Evolutionary conservation across 2,113 vertebrate genomes (phyloP), one percentile per base, ranked within the genome.

Genomic region (Dicrurus megarhynchus): DNA sequence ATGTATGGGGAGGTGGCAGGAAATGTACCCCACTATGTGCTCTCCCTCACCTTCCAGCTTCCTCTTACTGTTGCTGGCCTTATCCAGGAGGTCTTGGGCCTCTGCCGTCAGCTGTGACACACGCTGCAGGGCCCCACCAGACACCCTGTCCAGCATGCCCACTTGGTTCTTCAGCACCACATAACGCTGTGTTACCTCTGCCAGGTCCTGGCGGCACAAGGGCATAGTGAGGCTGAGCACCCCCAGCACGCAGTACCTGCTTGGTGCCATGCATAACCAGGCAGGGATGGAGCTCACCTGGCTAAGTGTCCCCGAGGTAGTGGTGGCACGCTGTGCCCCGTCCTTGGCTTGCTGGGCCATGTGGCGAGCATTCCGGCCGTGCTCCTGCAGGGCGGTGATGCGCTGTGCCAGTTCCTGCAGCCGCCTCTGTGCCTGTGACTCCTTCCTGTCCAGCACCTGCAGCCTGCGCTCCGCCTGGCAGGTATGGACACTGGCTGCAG

Each of bases 81-180:
- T 98, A 52, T 95, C 96, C 42, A 99, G 87, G 30, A 99, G 98
- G 15, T 97, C 95, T 69, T 93, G 96, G 15, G 98, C 98, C 69
- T 99, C 98, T 3, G 97, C 97, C 37, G 96, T 97, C 46, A 98
- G 97, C 24, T 75, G 93, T 1, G 80, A 94, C 39, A 97, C 97
- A 60, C 94, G 97, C 70, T 98, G 93, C 89, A 97, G 87, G 44
- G 98, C 57, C 6, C 55, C 89, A 8, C 87, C 70, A 32, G 97
- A 68, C 4, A 37, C 95, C 5, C 87, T 95, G 2, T 95, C 97
- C 24, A 98, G 94, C 17, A 84, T 79, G 4, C 94, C 87, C 78
- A 98, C 84, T 84, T 97, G 98, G 53, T 92, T 78, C 93, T 98
- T 96, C 86, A 99, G 96, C 89, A 98, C 91, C 7, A 68, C 32